A percentile compares a stretch with the other conserved stretches of the same genome.
Evolutionary conservation across 2,888 invertebrate species (phyloP).

Genomic region (Cyclophora albipunctata): DNA sequence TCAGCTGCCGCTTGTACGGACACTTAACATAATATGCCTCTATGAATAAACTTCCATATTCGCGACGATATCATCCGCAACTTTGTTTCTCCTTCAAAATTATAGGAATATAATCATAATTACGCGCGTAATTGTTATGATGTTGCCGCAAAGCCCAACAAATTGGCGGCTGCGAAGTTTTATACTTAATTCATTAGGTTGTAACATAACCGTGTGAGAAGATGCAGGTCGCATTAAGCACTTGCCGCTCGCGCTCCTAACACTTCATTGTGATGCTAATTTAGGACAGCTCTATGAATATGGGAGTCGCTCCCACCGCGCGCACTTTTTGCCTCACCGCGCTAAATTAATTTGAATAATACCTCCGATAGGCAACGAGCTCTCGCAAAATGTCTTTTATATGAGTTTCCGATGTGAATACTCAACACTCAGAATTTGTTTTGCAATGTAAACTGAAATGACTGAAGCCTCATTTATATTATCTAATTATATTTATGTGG

Average conservation of each 20-base stretch:
- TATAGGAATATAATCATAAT: constrained; percentile 17
- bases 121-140: constrained; percentile 33
- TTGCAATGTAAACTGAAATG: constrained; percentile 43
- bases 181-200: constrained; percentile 64
- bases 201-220: constrained; percentile 62
- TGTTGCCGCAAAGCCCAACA: constrained; percentile 43
- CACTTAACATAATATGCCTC: constrained; percentile 52
- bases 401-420: constrained; percentile 61
- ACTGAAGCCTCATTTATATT: constrained; percentile 48
- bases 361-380: constrained; percentile 65
- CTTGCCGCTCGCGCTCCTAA: constrained; percentile 59
- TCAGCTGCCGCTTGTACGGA: constrained; percentile 44
- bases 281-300: constrained; percentile 70
- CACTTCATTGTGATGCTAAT: constrained; percentile 75
- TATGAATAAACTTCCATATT: constrained; percentile 34
- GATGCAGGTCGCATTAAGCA: constrained; percentile 63
- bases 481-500: constrained; percentile 1
- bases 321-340: constrained; percentile 69
- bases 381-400: constrained; percentile 64
- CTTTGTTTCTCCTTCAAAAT: constrained; percentile 11
- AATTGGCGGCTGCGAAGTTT: constrained; percentile 55
- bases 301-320: constrained; percentile 55
- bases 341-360: constrained; percentile 74
- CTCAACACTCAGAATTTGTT: constrained; percentile 45
- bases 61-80: constrained; percentile 26